Base-by-base conservation (phyloP, 2,113 vertebrate species). In the Monopterus albus region DNA sequence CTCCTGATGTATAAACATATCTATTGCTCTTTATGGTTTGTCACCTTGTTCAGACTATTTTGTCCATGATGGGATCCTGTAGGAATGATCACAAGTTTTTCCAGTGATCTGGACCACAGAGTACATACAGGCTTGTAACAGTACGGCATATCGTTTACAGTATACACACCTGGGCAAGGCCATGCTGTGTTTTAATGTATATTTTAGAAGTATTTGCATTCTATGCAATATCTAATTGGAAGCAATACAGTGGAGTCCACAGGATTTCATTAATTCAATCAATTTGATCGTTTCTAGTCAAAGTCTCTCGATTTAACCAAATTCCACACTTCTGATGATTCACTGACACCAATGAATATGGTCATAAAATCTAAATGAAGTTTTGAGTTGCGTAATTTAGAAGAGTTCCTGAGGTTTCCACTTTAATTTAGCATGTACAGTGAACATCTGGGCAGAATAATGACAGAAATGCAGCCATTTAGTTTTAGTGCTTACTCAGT, bases 111-210 rank as follows among this genome's bases (percentile, higher is more conserved):
- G 9, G n/a, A n/a, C n/a, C n/a, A n/a, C n/a, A n/a, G n/a, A n/a
- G n/a, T n/a, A n/a, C n/a, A n/a, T n/a, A n/a, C n/a, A n/a, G n/a
- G n/a, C n/a, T n/a, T n/a, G n/a, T n/a, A n/a, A n/a, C n/a, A n/a
- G n/a, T n/a, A n/a, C n/a, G n/a, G n/a, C n/a, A n/a, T n/a, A n/a
- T n/a, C n/a, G n/a, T n/a, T n/a, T n/a, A n/a, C n/a, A n/a, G n/a
- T n/a, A n/a, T n/a, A n/a, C n/a, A n/a, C n/a, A n/a, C n/a, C n/a
- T n/a, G n/a, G n/a, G n/a, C 33, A 20, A 28, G n/a, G 45, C 23
- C 46, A 38, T 45, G 38, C 46, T 75, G 7, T 47, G 60, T n/a
- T n/a, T n/a, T n/a, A n/a, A 70, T 74, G 51, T 69, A 79, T 64
- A 39, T 18, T 2, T 26, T 5, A 14, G 15, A 9, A 20, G 29